Percentiles rank a stretch among this genome's conserved stretches.
Conservation (phyloP, 2,888 invertebrate genomes). For the Shargacucullia verbasci region DNA sequence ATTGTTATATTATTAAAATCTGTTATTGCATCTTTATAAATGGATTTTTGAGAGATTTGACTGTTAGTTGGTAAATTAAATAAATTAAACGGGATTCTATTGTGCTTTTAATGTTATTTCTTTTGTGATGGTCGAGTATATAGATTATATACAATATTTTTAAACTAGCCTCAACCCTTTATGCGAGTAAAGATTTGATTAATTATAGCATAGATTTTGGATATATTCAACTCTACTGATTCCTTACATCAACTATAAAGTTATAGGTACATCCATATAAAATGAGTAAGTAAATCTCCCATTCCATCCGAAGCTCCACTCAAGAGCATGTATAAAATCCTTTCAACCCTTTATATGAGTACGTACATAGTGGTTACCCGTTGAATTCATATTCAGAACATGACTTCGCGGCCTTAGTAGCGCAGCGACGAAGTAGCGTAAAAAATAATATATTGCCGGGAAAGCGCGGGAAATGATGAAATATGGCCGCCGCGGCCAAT, state of each 20-base stretch:
- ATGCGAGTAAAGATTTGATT: too few species aligned
- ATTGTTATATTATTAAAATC: slow-evolving; percentile 47
- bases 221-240: too few species aligned
- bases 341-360: slow-evolving; percentile 46
- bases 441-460: slow-evolving; percentile 79
- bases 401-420: slow-evolving; percentile 54
- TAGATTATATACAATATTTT: too few species aligned
- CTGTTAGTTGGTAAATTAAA: too few species aligned
- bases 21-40: slow-evolving; percentile 33
- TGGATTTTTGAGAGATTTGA: slow-evolving; percentile 2
- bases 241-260: too few species aligned
- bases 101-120: too few species aligned
- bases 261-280: too few species aligned
- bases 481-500: slow-evolving; percentile 73
- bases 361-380: slow-evolving; percentile 50
- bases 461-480: slow-evolving; percentile 81
- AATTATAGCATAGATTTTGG: too few species aligned
- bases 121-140: too few species aligned
- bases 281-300: slow-evolving; percentile 53
- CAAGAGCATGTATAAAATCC: slow-evolving; percentile 43
- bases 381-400: slow-evolving; percentile 66
- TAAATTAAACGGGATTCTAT: too few species aligned
- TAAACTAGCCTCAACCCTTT: too few species aligned
- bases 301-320: slow-evolving; percentile 31
- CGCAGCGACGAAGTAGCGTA: slow-evolving; percentile 57